Evolutionary conservation across 2,888 invertebrate species (phyloP).

Genomic region (Andrena chrysosceles): DNA sequence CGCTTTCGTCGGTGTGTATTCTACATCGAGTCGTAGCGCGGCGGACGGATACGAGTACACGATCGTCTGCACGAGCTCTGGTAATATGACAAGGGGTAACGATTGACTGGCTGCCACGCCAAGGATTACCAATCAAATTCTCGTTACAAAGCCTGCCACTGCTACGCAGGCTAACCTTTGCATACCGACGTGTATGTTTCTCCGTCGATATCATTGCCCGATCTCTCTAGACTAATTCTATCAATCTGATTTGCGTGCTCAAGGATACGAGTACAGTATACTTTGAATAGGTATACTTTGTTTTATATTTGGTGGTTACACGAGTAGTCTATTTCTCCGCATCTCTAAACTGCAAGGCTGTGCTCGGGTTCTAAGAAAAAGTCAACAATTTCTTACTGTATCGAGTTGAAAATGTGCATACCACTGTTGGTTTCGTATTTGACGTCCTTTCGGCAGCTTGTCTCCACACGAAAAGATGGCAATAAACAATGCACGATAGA

Average conservation of each 20-base stretch:
- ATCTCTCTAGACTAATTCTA: background rate
- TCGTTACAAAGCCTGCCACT: conserved; percentile 65
- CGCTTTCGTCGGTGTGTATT: background rate
- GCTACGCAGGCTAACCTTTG: conserved; percentile 39
- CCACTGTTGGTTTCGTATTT: too few species aligned
- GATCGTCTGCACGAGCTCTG: conserved; percentile 32
- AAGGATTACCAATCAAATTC: conserved; percentile 77
- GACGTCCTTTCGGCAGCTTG: too few species aligned
- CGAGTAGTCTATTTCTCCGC: too few species aligned
- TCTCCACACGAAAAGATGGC: background rate
- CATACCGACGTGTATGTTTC: conserved; percentile 27
- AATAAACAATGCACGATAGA: background rate
- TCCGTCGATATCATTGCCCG: conserved; percentile 16
- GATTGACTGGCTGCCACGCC: conserved; percentile 73
- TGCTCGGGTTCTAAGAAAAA: too few species aligned
- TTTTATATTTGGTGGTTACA: too few species aligned
- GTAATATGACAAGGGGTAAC: conserved; percentile 72
- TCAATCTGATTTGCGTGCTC: too few species aligned
- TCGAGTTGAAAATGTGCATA: background rate
- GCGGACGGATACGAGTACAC: conserved; percentile 15
- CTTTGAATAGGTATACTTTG: background rate
- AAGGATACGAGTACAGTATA: too few species aligned
- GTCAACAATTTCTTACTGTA: too few species aligned
- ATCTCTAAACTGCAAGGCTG: too few species aligned
- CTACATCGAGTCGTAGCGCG: conserved; percentile 1